A percentile compares a stretch with the other conserved stretches of the same genome.
Conservation (phyloP, 2,113 vertebrate genomes). For the Lipophrys pholis region DNA sequence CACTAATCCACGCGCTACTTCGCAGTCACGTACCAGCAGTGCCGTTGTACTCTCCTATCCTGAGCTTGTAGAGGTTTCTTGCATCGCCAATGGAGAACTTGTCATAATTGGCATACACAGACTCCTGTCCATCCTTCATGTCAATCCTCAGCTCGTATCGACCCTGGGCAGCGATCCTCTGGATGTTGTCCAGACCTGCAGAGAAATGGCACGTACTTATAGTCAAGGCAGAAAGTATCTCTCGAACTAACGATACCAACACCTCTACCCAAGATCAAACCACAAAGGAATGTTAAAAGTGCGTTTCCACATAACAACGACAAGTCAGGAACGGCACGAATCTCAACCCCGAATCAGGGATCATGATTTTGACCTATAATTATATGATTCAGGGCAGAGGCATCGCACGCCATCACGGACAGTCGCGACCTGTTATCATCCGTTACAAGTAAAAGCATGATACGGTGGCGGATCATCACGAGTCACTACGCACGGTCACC, state of each 20-base stretch:
- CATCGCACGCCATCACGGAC: no score
- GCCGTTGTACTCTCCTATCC: slow-evolving; percentile 94
- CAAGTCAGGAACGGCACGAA: no score
- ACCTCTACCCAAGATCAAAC: no score
- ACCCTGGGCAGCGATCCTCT: slow-evolving; percentile 91
- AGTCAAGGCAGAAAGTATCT: not conserved
- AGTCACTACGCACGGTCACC: no score
- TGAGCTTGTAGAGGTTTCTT: slow-evolving; percentile 92
- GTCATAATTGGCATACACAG: slow-evolving; percentile 91
- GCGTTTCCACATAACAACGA: no score
- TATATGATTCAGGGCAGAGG: no score
- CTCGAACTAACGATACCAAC: not conserved
- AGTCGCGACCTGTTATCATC: no score
- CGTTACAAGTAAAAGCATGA: no score
- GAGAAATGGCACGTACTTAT: slow-evolving; percentile 20
- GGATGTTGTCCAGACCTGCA: slow-evolving; percentile 95
- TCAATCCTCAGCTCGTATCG: slow-evolving; percentile 95
- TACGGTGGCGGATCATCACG: no score
- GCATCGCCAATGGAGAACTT: slow-evolving; percentile 92
- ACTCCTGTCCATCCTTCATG: slow-evolving; percentile 92
- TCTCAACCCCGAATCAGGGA: no score
- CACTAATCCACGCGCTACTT: not conserved
- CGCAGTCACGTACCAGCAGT: slow-evolving; percentile 87
- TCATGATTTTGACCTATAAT: no score
- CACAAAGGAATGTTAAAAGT: no score